A percentile compares a stretch with the other conserved stretches of the same genome.
These are phyloP conservation scores for Meloidogyne exigua DNA, from an alignment of 1,140 invertebrate genomes.

Conservation along the genomic window DNA sequence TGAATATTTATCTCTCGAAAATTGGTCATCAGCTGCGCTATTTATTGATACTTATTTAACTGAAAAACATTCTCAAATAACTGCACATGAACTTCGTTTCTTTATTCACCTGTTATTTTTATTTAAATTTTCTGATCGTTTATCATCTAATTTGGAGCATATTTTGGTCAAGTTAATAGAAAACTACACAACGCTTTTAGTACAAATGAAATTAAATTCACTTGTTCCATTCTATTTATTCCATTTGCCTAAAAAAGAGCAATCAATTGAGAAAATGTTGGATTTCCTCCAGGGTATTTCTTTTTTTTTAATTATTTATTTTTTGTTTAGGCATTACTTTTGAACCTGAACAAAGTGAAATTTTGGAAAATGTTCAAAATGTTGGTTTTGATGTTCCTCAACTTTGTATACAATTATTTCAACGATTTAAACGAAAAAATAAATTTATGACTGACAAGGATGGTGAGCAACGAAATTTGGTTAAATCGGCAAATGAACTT, in stretches of 20 bases:
- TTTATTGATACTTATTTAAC: constrained; percentile 24
- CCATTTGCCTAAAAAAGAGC: constrained; percentile 27
- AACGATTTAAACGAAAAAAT: constrained; percentile 27
- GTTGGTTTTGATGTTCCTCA: constrained; percentile 35
- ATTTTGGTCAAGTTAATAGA: constrained; percentile 29
- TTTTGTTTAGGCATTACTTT: constrained; percentile 24
- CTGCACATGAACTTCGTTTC: constrained; percentile 42
- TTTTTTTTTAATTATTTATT: neutral
- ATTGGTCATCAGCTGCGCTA: constrained; percentile 22
- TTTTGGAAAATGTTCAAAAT: constrained; percentile 22
- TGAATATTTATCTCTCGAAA: constrained; percentile 30
- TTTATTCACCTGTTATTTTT: constrained; percentile 40
- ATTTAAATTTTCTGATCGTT: constrained; percentile 27
- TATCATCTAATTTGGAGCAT: neutral
- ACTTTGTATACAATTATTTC: constrained; percentile 34
- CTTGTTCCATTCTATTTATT: constrained; percentile 39
- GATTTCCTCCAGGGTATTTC: constrained; percentile 37
- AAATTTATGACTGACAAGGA: neutral
- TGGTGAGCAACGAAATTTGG: neutral
- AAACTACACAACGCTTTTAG: constrained; percentile 21
- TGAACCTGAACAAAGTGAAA: constrained; percentile 35
- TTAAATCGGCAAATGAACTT: constrained; percentile 28
- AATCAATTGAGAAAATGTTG: constrained; percentile 30
- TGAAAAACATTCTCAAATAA: neutral
- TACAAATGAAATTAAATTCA: constrained; percentile 28